These are phyloP conservation scores for Cancer borealis DNA, from an alignment of 2,888 invertebrate genomes.

Conservation along the genomic window DNA sequence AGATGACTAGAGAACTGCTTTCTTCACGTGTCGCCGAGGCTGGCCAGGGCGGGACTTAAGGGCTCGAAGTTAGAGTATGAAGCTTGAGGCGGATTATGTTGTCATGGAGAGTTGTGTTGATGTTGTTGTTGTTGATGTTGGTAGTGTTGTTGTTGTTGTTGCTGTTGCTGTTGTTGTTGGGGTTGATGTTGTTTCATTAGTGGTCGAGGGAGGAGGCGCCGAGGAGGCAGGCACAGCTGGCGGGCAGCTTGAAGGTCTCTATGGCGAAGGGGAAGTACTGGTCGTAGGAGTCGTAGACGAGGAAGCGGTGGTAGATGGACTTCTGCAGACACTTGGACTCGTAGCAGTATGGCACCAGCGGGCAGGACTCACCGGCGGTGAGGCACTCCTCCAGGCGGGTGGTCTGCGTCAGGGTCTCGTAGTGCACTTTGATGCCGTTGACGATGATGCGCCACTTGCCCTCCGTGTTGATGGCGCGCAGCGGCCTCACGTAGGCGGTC, in stretches of 20 bases:
- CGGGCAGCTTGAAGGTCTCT: conserved; percentile 78
- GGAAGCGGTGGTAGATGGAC: conserved; percentile 78
- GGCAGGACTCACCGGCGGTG: conserved; percentile 77
- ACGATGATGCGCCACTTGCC: conserved; percentile 78
- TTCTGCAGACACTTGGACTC: conserved; percentile 78
- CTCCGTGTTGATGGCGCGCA: conserved; percentile 78
- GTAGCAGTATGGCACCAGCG: conserved; percentile 78
- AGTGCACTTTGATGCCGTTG: conserved; percentile 77
- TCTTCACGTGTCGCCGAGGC: conserved; percentile 58
- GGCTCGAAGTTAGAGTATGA: background rate
- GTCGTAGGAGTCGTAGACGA: conserved; percentile 78
- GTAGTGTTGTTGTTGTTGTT: too few relatives aligned
- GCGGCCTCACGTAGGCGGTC: conserved; percentile 78
- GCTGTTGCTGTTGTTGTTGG: background rate
- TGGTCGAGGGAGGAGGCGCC: conserved; percentile 68
- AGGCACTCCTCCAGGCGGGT: conserved; percentile 77
- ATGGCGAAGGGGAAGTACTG: conserved; percentile 78
- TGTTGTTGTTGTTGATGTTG: background rate
- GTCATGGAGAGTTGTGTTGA: background rate
- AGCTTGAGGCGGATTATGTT: background rate
- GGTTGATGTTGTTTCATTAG: background rate
- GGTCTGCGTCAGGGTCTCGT: conserved; percentile 78
- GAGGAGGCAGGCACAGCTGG: conserved; percentile 78
- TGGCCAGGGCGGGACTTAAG: conserved; percentile 16
- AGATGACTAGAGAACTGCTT: conserved; percentile 75